A percentile compares a stretch with the other conserved stretches of the same genome.
phyloP scores from a whole-genome alignment of 2,113 vertebrate genomes.

The Clarias gariepinus region DNA sequence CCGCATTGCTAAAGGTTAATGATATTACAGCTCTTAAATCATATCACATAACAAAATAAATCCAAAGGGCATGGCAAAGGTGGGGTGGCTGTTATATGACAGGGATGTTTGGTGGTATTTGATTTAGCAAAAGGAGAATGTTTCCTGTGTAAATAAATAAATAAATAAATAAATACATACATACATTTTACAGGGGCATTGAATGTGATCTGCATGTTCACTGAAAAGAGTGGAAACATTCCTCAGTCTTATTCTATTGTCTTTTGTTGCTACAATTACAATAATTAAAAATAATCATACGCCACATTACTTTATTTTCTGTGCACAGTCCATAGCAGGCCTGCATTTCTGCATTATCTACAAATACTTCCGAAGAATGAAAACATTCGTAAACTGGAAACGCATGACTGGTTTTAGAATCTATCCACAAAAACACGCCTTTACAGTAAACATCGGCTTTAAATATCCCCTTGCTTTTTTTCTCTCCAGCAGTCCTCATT shows the following conservation, averaged over 20 bases:
- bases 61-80: neutral
- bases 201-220: neutral
- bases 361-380: neutral
- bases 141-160: neutral
- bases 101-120: neutral
- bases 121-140: neutral
- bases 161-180: neutral
- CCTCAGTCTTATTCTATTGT: neutral
- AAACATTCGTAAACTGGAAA: conserved; percentile 8
- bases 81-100: neutral
- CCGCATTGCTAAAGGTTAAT: conserved; percentile 13
- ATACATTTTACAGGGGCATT: neutral
- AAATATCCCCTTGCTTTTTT: conserved; percentile 20
- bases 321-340: neutral
- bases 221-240: neutral
- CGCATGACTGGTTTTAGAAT: neutral
- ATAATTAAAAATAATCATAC: neutral
- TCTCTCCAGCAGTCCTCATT: conserved; percentile 10
- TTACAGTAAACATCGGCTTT: conserved; percentile 10
- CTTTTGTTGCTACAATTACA: neutral
- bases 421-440: neutral
- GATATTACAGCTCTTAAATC: conserved; percentile 22
- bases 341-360: neutral
- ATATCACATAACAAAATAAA: conserved; percentile 20
- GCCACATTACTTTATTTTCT: neutral